phyloP scores from a whole-genome alignment of 2,888 invertebrate species.

The Phytoseiulus persimilis region DNA sequence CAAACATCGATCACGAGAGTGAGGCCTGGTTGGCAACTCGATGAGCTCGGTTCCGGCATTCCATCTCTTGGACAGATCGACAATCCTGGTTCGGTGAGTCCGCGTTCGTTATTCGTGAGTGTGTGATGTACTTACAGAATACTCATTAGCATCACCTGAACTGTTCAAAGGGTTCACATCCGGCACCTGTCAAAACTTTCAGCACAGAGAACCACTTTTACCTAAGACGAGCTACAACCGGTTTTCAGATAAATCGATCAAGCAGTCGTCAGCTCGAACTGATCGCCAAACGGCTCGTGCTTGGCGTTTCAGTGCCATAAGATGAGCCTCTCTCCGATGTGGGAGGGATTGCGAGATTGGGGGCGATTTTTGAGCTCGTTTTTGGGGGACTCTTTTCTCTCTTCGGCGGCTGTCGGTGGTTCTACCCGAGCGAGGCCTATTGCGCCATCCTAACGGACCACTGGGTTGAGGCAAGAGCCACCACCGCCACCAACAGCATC shows the following conservation, averaged over 20 bases:
- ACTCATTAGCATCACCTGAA: not conserved
- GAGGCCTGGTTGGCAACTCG: too few species aligned
- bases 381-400: not conserved
- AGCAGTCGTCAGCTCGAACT: not conserved
- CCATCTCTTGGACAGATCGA: too few species aligned
- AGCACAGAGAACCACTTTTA: not conserved
- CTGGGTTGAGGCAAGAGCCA: not conserved
- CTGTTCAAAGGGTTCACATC: not conserved
- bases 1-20: too few species aligned
- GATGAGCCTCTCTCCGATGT: not conserved
- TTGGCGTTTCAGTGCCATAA: not conserved
- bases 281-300: not conserved
- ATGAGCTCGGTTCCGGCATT: too few species aligned
- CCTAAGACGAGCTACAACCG: not conserved
- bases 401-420: not conserved
- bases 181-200: not conserved
- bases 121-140: not conserved
- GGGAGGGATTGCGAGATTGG: constrained; percentile 5
- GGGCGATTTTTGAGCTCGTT: not conserved
- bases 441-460: not conserved
- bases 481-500: not conserved
- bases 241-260: not conserved
- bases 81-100: not conserved
- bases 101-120: not conserved
- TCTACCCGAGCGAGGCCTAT: not conserved